Conservation (phyloP, 1,140 invertebrate genomes). For the Heterodera schachtii region DNA sequence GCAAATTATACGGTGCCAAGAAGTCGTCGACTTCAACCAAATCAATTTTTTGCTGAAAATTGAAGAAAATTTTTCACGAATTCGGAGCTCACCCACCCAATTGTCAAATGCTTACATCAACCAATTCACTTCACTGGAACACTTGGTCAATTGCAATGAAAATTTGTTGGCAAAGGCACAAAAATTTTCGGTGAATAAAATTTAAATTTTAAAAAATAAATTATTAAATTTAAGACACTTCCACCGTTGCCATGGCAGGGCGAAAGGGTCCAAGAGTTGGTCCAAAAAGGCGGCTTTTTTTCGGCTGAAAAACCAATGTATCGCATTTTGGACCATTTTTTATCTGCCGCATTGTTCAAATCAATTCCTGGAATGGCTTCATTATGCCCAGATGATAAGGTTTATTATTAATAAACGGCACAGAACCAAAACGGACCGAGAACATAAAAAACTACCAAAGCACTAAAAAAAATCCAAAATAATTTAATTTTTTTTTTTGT, state of each 20-base stretch:
- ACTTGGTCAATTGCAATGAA: not conserved
- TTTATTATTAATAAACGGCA: not conserved
- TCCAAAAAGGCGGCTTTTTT: not conserved
- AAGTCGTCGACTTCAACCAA: not conserved
- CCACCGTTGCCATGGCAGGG: not conserved
- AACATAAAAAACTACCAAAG: too few species aligned
- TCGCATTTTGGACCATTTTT: slow-evolving; percentile 3
- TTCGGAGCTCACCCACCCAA: not conserved
- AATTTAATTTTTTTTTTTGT: too few species aligned
- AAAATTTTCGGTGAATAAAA: not conserved
- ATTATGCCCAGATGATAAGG: not conserved
- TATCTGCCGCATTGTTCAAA: not conserved
- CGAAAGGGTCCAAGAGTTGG: slow-evolving; percentile 1
- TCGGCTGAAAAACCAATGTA: not conserved
- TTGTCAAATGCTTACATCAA: not conserved
- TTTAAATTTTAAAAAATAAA: not conserved
- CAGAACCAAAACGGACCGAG: too few species aligned
- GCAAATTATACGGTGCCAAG: not conserved
- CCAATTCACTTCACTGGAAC: not conserved
- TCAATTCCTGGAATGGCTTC: not conserved
- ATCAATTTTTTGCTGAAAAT: not conserved
- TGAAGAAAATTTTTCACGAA: not conserved
- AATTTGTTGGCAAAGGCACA: not conserved
- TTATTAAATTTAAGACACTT: not conserved
- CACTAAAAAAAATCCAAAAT: too few species aligned